Evolutionary conservation across 1,140 invertebrate genomes (phyloP).

Genomic region (Sminthurides bifidus): DNA sequence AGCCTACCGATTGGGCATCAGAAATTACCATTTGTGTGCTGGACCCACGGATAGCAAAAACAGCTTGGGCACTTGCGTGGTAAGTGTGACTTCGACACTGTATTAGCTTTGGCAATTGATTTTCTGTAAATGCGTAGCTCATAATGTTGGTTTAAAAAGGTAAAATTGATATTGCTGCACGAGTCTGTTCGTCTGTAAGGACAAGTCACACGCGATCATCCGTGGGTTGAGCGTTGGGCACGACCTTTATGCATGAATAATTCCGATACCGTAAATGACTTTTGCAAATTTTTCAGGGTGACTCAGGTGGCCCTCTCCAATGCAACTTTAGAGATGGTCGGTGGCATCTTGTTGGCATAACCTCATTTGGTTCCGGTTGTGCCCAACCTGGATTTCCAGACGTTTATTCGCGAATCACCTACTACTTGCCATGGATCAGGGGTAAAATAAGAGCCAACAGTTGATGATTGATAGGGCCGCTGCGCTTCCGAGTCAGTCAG

Average conservation of each 20-base stretch:
- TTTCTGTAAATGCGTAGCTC: too few relatives aligned
- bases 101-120: too few relatives aligned
- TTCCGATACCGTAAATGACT: too few relatives aligned
- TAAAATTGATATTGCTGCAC: too few relatives aligned
- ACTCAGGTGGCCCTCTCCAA: constrained; percentile 43
- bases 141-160: too few relatives aligned
- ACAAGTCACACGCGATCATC: too few relatives aligned
- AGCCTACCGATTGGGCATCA: constrained; percentile 36
- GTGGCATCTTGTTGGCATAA: constrained; percentile 77
- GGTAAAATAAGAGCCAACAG: constrained; percentile 29
- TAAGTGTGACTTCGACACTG: too few relatives aligned
- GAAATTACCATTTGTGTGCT: constrained; percentile 36
- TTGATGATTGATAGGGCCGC: constrained; percentile 1
- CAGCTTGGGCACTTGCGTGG: constrained; percentile 34
- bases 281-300: constrained; percentile 17
- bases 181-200: too few relatives aligned
- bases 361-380: constrained; percentile 80
- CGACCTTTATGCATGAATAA: too few relatives aligned
- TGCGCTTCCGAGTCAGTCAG: too few relatives aligned
- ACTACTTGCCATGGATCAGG: constrained; percentile 72
- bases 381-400: constrained; percentile 53
- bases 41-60: constrained; percentile 33
- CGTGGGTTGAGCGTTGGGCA: too few relatives aligned
- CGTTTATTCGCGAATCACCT: constrained; percentile 50
- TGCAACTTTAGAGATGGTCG: constrained; percentile 56